Conservation (phyloP, 2,797 vertebrate species). For the Rhabdomys pumilio region DNA sequence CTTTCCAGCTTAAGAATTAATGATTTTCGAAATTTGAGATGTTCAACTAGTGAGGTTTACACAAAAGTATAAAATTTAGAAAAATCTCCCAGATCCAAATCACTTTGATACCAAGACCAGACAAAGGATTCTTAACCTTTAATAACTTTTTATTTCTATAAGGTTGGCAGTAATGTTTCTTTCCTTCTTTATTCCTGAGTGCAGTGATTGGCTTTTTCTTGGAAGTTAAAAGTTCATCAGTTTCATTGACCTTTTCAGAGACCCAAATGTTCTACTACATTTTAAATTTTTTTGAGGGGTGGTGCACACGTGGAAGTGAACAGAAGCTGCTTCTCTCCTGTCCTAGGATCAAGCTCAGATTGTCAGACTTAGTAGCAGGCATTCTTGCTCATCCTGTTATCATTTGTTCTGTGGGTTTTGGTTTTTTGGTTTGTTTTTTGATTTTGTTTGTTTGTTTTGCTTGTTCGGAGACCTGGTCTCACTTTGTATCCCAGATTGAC, state of each 20-base stretch:
- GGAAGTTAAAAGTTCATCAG: neutral
- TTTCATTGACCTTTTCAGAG: neutral
- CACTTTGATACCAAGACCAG: neutral
- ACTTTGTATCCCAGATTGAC: neutral
- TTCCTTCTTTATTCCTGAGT: neutral
- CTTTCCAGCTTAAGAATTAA: no score
- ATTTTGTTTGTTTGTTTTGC: neutral
- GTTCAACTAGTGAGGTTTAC: neutral
- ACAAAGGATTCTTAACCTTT: neutral
- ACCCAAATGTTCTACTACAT: neutral
- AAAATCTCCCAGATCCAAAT: neutral
- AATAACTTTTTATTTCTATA: neutral
- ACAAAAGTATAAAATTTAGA: neutral
- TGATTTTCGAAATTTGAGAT: neutral
- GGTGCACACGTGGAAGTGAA: neutral
- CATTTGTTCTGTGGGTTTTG: neutral
- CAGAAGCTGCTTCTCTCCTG: neutral
- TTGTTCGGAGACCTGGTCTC: neutral
- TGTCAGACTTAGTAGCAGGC: neutral
- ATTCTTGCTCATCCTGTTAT: neutral
- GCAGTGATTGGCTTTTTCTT: neutral
- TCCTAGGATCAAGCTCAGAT: neutral
- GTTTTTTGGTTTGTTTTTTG: neutral
- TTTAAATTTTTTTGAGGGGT: no score
- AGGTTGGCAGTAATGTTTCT: no score